A percentile compares a stretch with the other conserved stretches of the same genome.
phyloP scores from a whole-genome alignment of 1,140 invertebrate species.

The Brachionus calyciflorus region DNA sequence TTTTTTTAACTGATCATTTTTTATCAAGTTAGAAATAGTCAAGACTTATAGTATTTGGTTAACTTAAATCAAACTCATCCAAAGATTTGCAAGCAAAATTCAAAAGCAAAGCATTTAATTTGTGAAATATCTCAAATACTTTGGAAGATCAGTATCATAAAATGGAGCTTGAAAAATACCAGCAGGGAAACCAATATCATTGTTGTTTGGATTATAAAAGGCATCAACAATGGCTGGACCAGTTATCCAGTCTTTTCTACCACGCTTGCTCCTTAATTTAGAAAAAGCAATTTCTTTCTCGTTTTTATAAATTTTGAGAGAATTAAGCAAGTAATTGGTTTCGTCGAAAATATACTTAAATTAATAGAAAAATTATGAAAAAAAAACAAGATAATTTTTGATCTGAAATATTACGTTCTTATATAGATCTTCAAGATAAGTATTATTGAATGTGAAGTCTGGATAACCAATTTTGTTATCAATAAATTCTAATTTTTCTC shows the following conservation, averaged over 20 bases:
- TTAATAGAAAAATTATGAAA: too few relatives aligned
- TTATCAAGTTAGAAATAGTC: too few relatives aligned
- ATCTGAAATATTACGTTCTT: constrained; percentile 49
- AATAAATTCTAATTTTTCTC: constrained; percentile 65
- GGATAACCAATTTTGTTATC: constrained; percentile 51
- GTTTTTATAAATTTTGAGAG: neutral
- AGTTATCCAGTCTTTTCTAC: constrained; percentile 57
- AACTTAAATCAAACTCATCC: too few relatives aligned
- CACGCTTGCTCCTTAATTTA: constrained; percentile 9
- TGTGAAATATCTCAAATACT: constrained; percentile 34
- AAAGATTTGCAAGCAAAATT: too few relatives aligned
- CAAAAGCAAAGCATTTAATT: neutral
- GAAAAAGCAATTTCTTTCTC: neutral
- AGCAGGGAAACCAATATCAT: constrained; percentile 64
- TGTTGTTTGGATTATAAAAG: constrained; percentile 67
- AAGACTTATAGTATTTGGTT: too few relatives aligned
- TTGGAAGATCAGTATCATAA: constrained; percentile 50
- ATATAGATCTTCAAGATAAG: constrained; percentile 51
- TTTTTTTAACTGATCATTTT: too few relatives aligned
- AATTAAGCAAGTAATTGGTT: constrained; percentile 37
- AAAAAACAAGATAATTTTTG: neutral
- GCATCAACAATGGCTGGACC: constrained; percentile 64
- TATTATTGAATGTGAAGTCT: constrained; percentile 52
- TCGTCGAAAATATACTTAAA: constrained; percentile 29
- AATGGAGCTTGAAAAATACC: constrained; percentile 35